Evolutionary conservation across 2,113 vertebrate genomes (phyloP).

Genomic region (Steatornis caripensis): DNA sequence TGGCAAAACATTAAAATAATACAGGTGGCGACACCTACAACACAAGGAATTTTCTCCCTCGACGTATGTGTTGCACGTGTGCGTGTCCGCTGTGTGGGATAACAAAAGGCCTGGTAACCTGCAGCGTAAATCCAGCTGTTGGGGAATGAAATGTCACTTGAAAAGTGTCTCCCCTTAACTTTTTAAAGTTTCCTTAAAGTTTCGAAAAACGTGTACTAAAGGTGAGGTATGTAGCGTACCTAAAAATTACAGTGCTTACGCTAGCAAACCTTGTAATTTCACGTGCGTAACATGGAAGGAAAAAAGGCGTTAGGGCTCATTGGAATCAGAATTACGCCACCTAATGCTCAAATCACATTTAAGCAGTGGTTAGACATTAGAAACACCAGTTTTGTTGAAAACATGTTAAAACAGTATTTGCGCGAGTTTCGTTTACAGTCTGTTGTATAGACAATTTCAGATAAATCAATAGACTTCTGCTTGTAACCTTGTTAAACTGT

Average conservation of each 20-base stretch:
- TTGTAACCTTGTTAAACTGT: not conserved
- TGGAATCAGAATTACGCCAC: not conserved
- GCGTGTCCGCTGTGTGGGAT: fast-evolving
- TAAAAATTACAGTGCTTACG: not conserved
- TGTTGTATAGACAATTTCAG: not conserved
- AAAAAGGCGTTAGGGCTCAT: not conserved
- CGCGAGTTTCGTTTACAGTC: not conserved
- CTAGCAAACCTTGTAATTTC: not conserved
- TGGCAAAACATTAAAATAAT: not conserved
- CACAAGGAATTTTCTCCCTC: not conserved
- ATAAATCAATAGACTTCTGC: not conserved
- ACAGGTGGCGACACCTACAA: not conserved
- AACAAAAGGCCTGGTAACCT: not conserved
- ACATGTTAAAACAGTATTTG: not conserved
- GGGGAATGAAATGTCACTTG: not conserved
- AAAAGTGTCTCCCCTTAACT: not conserved
- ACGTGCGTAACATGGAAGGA: fast-evolving
- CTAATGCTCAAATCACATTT: not conserved
- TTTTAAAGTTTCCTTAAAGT: not conserved
- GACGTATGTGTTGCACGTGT: fast-evolving
- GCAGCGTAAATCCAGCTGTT: not conserved
- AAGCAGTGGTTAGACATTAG: not conserved
- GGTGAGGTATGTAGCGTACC: not conserved
- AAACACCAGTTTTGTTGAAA: not conserved
- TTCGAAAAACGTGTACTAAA: not conserved